These are phyloP conservation scores for Chaetodon trifascialis DNA, from an alignment of 2,113 vertebrate species.

Conservation along the genomic window DNA sequence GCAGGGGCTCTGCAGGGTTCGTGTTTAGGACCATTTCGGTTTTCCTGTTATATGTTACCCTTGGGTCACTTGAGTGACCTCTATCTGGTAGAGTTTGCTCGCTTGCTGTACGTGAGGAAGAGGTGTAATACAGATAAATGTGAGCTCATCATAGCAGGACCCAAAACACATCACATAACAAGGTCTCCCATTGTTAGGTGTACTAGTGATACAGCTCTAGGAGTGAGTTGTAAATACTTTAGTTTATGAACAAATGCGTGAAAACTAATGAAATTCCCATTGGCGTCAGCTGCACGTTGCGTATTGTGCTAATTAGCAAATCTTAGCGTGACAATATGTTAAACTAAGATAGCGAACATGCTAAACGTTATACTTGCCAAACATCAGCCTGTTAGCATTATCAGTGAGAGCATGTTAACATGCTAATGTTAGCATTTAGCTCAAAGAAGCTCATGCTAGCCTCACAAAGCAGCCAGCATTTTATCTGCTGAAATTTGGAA, in stretches of 20 bases:
- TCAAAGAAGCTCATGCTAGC: too few species aligned
- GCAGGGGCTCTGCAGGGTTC: constrained; percentile 8
- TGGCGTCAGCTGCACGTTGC: background rate
- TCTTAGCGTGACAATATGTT: background rate
- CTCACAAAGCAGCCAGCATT: too few species aligned
- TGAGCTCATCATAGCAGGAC: background rate
- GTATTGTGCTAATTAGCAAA: background rate
- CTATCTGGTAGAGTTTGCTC: too few species aligned
- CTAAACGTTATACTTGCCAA: background rate
- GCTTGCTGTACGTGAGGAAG: too few species aligned
- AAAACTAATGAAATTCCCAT: background rate
- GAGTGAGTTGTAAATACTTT: background rate
- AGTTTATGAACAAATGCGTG: background rate
- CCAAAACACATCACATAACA: background rate
- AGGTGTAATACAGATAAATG: constrained; percentile 28
- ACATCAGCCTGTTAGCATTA: background rate
- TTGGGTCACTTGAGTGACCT: constrained; percentile 13
- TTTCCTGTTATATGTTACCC: constrained; percentile 20
- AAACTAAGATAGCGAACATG: background rate
- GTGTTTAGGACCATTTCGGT: constrained; percentile 5
- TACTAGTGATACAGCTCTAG: background rate
- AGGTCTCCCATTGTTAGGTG: background rate
- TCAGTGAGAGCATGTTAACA: background rate
- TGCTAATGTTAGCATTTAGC: background rate
- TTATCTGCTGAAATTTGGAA: too few species aligned